Conservation (phyloP, 2,888 invertebrate species). For the Cerastis leucographa region DNA sequence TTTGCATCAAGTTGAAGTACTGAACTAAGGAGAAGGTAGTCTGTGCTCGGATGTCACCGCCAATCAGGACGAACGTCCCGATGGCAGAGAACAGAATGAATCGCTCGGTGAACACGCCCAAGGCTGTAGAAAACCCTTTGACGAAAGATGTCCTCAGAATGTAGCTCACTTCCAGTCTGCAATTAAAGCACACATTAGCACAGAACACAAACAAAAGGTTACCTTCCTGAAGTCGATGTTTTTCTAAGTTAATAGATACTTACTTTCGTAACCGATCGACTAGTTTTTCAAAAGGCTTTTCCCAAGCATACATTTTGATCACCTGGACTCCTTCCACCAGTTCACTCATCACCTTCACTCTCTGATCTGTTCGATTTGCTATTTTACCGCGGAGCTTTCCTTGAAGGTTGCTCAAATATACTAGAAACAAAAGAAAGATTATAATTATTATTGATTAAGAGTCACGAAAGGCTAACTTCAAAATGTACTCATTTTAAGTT, state of each 20-base stretch:
- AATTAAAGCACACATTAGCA: slow-evolving; percentile 6
- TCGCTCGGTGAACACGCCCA: slow-evolving; percentile 95
- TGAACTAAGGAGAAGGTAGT: slow-evolving; percentile 94
- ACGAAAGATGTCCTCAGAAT: slow-evolving; percentile 92
- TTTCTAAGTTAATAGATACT: slow-evolving; percentile 62
- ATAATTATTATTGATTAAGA: neutral
- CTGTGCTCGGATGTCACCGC: slow-evolving; percentile 91
- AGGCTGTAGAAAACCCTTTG: slow-evolving; percentile 91
- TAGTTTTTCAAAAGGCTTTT: slow-evolving; percentile 93
- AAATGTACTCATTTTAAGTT: too few relatives aligned
- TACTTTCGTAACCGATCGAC: slow-evolving; percentile 93
- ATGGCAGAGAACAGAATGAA: slow-evolving; percentile 95
- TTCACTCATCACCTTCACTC: slow-evolving; percentile 95
- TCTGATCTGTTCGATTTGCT: slow-evolving; percentile 93
- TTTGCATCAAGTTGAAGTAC: slow-evolving; percentile 94
- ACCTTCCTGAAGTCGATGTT: neutral
- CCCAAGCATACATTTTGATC: slow-evolving; percentile 97
- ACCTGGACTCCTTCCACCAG: slow-evolving; percentile 94
- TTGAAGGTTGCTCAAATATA: slow-evolving; percentile 85
- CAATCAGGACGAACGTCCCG: slow-evolving; percentile 93
- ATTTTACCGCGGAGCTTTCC: slow-evolving; percentile 90
- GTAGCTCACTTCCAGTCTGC: slow-evolving; percentile 92
- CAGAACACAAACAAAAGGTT: neutral
- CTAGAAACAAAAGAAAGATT: slow-evolving; percentile 67
- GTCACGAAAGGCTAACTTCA: neutral